Evolutionary conservation across 2,888 invertebrate species (phyloP).

Genomic region (Nephrotoma flavescens): DNA sequence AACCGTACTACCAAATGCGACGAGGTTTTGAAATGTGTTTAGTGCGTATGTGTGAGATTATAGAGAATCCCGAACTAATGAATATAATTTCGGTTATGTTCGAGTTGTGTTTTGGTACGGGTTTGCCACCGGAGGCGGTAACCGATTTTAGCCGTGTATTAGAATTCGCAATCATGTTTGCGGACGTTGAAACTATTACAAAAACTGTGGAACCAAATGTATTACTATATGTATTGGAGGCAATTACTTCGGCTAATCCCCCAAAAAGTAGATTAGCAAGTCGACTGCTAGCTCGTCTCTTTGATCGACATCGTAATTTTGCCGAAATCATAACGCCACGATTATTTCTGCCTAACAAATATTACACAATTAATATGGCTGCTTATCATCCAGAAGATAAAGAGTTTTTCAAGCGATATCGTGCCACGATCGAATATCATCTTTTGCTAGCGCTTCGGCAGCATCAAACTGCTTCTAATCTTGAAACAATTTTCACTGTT

Average conservation of each 20-base stretch:
- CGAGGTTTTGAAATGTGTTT: constrained; percentile 41
- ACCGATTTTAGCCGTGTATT: constrained; percentile 38
- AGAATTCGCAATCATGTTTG: constrained; percentile 37
- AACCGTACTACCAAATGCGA: constrained; percentile 27
- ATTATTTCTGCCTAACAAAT: constrained; percentile 32
- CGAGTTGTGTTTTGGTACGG: constrained; percentile 34
- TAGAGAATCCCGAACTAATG: constrained; percentile 34
- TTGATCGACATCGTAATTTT: constrained; percentile 39
- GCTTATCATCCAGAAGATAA: constrained; percentile 20
- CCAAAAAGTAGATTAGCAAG: constrained; percentile 39
- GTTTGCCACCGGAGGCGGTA: constrained; percentile 31
- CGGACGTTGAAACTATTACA: constrained; percentile 29
- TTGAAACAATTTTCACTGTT: constrained; percentile 38
- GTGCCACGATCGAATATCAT: background rate
- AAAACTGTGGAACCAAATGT: constrained; percentile 35
- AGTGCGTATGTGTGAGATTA: constrained; percentile 35
- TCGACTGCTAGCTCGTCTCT: constrained; percentile 37
- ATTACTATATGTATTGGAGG: constrained; percentile 33
- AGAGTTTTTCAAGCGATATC: background rate
- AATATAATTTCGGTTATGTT: constrained; percentile 36
- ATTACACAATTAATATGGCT: constrained; percentile 32
- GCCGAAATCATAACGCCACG: constrained; percentile 35
- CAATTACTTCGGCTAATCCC: constrained; percentile 35
- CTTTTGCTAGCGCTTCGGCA: constrained; percentile 31
- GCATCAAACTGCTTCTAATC: constrained; percentile 34